Conservation (phyloP, 1,140 invertebrate genomes). For the Drosophila kohkoa region DNA sequence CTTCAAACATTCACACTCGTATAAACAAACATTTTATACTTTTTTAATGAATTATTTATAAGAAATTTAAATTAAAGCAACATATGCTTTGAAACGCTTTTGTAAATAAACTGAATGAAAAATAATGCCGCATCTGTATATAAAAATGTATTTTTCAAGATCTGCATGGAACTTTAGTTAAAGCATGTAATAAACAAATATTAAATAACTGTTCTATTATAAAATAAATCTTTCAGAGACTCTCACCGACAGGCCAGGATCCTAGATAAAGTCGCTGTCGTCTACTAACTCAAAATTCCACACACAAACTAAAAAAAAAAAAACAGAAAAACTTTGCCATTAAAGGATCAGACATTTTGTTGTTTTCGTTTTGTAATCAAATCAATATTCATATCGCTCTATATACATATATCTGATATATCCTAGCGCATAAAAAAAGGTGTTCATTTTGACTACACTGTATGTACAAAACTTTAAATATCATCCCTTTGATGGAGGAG, state of each 20-base stretch:
- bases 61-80: neutral
- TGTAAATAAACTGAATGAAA: slow-evolving; percentile 55
- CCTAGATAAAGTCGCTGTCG: slow-evolving; percentile 61
- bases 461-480: slow-evolving; percentile 59
- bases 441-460: slow-evolving; percentile 68
- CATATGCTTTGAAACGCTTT: slow-evolving; percentile 45
- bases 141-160: slow-evolving; percentile 6
- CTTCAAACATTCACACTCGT: neutral
- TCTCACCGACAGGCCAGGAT: slow-evolving; percentile 62
- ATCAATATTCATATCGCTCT: slow-evolving; percentile 54
- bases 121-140: slow-evolving; percentile 1
- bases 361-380: slow-evolving; percentile 4
- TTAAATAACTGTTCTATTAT: slow-evolving; percentile 33
- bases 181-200: neutral
- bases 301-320: slow-evolving; percentile 26
- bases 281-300: slow-evolving; percentile 77
- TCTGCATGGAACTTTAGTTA: slow-evolving; percentile 49
- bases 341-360: slow-evolving; percentile 70
- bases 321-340: slow-evolving; percentile 39
- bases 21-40: neutral
- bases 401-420: slow-evolving; percentile 36
- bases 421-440: slow-evolving; percentile 70
- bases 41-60: neutral
- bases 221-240: slow-evolving; percentile 68
- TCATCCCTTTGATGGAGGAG: slow-evolving; percentile 59